Conservation (phyloP, 2,888 invertebrate species). For the Drosophila mettleri region DNA sequence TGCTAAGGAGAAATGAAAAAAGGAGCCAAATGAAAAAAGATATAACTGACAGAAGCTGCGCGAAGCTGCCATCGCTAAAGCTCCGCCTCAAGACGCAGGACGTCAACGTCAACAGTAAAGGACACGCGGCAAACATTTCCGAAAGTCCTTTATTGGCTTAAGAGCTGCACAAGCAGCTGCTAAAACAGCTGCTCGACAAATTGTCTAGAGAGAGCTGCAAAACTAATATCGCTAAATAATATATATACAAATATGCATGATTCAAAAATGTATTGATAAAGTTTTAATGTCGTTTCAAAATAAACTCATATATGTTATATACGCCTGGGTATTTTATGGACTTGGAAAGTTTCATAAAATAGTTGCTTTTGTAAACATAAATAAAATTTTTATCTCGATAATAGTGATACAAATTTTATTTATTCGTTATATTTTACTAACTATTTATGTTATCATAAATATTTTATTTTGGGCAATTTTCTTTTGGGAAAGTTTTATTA, state of each 20-base stretch:
- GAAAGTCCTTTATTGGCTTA: slow-evolving; percentile 66
- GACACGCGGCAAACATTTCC: slow-evolving; percentile 22
- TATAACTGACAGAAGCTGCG: slow-evolving; percentile 42
- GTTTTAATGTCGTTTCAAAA: too few species aligned
- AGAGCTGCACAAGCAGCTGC: slow-evolving; percentile 23
- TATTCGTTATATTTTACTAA: too few species aligned
- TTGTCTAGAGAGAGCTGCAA: neutral
- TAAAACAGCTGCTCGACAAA: slow-evolving; percentile 36
- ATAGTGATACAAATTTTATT: too few species aligned
- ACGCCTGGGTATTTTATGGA: too few species aligned
- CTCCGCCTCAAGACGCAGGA: slow-evolving; percentile 38
- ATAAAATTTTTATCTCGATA: too few species aligned
- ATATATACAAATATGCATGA: neutral
- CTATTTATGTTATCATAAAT: too few species aligned
- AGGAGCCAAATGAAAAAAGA: slow-evolving; percentile 15
- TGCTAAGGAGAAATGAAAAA: slow-evolving; percentile 30
- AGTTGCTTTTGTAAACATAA: too few species aligned
- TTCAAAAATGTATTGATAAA: too few species aligned
- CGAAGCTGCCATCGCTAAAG: slow-evolving; percentile 40
- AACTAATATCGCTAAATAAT: neutral
- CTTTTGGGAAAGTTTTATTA: too few species aligned
- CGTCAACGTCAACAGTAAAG: slow-evolving; percentile 58
- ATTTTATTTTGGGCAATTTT: too few species aligned
- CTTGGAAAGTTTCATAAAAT: too few species aligned
- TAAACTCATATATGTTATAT: too few species aligned